Base-by-base conservation (phyloP, 37 sponge, comb jelly and placozoan genomes). In the Corticium candelabrum region DNA sequence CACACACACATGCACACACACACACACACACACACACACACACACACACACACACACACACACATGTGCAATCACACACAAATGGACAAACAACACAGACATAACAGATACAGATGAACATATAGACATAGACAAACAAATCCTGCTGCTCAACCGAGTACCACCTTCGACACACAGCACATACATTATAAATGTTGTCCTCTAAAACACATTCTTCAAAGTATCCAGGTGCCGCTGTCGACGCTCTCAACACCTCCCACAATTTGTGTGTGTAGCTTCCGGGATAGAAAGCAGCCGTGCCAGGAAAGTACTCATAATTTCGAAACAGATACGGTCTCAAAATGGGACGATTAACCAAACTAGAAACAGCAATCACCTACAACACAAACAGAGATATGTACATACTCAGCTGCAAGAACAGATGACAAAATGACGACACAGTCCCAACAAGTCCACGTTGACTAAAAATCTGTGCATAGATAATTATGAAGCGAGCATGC, bases 211-310 rank as follows among this genome's bases (percentile, higher is more conserved):
- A 80, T 41, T 91, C 93, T 74, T 90, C 86, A 82, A 90, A 86
- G 77, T 88, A 87, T 2, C 91, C 95, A 34, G 95, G 95, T 41
- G 95, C 95, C 33, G 95, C 95, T 37, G 91, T 88, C 76, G 90
- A 87, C 0, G 92, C 91, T 72, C 84, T 78, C 35, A 94, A 74
- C 38, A 91, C 89, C 77, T 94, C 89, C 91, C 91, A 90, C 40
- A 82, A 2, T 29, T 11, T 68, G 21, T 70, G 82, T 29, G 83
- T 77, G 74, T 77, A 78, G 5, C 41, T 38, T n/a, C 85, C 78
- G 38, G 33, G 84, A 74, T 94, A 94, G 81, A 84, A 67, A 15
- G 77, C 40, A 1, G 21, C 36, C 3, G 57, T 75, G 1, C 5
- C 68, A 29, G 86, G 93, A 38, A 70, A 81, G 41, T 88, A 88